A percentile compares a stretch with the other conserved stretches of the same genome.
Conservation (phyloP, 2,888 invertebrate genomes). For the Apeira syringaria region DNA sequence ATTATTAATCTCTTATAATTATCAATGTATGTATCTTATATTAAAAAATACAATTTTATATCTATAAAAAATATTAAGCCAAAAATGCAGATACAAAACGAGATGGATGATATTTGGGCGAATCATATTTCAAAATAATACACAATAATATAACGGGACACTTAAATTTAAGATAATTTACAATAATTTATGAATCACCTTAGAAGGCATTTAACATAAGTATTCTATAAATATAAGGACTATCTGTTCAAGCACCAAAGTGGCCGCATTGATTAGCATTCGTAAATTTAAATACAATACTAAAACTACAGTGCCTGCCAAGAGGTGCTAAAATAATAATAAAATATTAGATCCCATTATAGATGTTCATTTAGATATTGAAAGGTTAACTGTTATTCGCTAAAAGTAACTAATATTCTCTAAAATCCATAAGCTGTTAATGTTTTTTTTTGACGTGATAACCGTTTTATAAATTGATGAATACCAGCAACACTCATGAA, state of each 20-base stretch:
- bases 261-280: conserved; percentile 55
- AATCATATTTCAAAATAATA: conserved; percentile 42
- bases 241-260: conserved; percentile 57
- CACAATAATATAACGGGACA: conserved; percentile 21
- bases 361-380: too few species aligned
- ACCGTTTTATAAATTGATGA: too few species aligned
- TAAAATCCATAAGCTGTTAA: too few species aligned
- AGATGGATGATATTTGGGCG: conserved; percentile 64
- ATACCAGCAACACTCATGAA: too few species aligned
- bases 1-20: conserved; percentile 55
- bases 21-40: conserved; percentile 52
- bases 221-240: conserved; percentile 18
- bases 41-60: conserved; percentile 54
- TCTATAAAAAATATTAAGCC: conserved; percentile 59
- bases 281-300: conserved; percentile 35
- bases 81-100: conserved; percentile 62
- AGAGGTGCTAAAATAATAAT: too few species aligned
- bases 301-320: conserved; percentile 23
- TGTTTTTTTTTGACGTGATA: too few species aligned
- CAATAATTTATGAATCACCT: conserved; percentile 10
- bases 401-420: too few species aligned
- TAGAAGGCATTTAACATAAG: conserved; percentile 10
- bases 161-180: conserved; percentile 22
- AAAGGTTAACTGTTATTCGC: too few species aligned
- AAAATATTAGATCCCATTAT: too few species aligned